These are phyloP conservation scores for Halcyon smyrnensis DNA, from an alignment of 2,797 vertebrate species.

Conservation along the genomic window DNA sequence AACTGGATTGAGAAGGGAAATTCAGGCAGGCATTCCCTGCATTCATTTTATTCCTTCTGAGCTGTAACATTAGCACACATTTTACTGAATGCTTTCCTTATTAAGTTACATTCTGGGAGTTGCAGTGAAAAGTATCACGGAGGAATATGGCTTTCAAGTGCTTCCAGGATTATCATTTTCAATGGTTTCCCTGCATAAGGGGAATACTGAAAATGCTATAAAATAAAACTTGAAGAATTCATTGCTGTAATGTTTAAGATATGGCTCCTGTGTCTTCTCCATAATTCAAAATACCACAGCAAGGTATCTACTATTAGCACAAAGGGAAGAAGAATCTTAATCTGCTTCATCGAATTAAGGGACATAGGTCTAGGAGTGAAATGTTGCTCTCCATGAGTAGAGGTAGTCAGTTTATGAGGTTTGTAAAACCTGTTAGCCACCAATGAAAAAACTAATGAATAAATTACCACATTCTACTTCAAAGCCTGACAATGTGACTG, in stretches of 20 bases:
- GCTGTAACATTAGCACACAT: background rate
- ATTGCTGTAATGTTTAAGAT: background rate
- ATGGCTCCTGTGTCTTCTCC: background rate
- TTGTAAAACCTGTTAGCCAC: background rate
- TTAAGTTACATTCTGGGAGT: background rate
- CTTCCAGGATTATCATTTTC: background rate
- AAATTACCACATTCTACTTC: background rate
- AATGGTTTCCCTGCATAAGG: background rate
- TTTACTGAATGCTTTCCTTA: slow-evolving; percentile 3
- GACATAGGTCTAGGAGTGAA: background rate
- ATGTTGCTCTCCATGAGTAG: background rate
- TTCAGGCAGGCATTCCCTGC: background rate
- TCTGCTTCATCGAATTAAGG: background rate
- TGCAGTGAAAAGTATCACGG: background rate
- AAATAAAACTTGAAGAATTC: background rate
- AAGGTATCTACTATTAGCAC: background rate
- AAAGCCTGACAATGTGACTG: background rate
- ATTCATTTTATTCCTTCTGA: slow-evolving; percentile 17
- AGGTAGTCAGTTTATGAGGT: background rate
- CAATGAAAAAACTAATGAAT: background rate
- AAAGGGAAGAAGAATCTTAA: background rate
- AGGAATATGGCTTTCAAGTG: background rate
- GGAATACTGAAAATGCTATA: background rate
- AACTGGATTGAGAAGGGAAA: background rate
- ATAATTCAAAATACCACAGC: background rate